These are phyloP conservation scores for Cyclura pinguis DNA, from an alignment of 2,797 vertebrate species.

Conservation along the genomic window DNA sequence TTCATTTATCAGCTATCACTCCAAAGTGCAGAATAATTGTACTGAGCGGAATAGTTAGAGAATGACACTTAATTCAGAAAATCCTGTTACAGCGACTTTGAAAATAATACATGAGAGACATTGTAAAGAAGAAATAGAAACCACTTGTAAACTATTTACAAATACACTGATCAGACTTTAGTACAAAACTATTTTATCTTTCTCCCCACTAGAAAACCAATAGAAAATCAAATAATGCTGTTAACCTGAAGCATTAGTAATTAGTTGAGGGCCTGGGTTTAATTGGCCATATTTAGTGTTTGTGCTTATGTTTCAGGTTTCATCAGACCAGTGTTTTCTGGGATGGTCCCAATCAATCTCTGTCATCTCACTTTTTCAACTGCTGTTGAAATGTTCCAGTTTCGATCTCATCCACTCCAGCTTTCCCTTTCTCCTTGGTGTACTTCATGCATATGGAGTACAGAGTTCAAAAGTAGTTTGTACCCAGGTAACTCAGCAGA, in stretches of 20 bases:
- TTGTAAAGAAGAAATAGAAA: background rate
- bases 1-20: conserved; percentile 20
- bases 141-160: background rate
- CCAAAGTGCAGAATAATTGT: conserved; percentile 22
- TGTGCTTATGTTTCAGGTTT: background rate
- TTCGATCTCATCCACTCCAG: too few species aligned
- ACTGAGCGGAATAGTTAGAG: conserved; percentile 12
- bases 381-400: background rate
- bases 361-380: too few species aligned
- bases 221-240: background rate
- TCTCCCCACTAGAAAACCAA: too few species aligned
- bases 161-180: background rate
- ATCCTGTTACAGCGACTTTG: conserved; percentile 27
- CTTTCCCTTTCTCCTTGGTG: too few species aligned
- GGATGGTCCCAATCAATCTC: too few species aligned
- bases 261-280: background rate
- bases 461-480: too few species aligned
- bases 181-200: background rate
- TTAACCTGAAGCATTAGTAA: background rate
- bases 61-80: conserved; percentile 28
- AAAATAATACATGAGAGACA: background rate
- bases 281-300: background rate
- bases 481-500: too few species aligned
- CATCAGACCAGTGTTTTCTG: background rate
- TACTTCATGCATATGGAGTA: too few species aligned